Conservation (phyloP, 2,113 vertebrate species). For the Cygnus atratus region DNA sequence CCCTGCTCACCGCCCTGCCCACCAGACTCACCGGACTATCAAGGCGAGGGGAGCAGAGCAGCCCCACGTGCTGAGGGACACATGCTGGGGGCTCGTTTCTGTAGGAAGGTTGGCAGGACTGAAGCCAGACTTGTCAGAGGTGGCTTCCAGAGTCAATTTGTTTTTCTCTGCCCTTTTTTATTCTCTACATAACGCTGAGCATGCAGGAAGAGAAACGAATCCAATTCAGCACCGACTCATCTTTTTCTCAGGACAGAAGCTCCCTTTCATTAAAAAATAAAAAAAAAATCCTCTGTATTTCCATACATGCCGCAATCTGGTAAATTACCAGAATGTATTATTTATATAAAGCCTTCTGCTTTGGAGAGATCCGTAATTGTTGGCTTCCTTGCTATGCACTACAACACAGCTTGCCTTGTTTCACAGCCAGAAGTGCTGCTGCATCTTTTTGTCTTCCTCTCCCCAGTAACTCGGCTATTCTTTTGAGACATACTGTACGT, state of each 20-base stretch:
- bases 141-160: not conserved
- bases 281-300: not conserved
- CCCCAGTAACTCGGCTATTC: not conserved
- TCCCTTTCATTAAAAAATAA: not conserved
- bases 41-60: not conserved
- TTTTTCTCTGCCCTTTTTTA: not conserved
- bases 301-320: not conserved
- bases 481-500: not conserved
- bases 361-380: not conserved
- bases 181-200: not conserved
- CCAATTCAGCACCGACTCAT: not conserved
- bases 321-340: slow-evolving; percentile 9
- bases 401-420: slow-evolving; percentile 32
- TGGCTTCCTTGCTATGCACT: not conserved
- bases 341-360: slow-evolving; percentile 41
- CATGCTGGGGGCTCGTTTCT: not conserved
- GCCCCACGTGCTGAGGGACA: not conserved
- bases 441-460: slow-evolving; percentile 9
- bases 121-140: not conserved
- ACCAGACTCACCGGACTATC: not conserved
- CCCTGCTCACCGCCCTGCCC: not conserved
- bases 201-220: not conserved
- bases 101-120: not conserved
- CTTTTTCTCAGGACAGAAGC: not conserved
- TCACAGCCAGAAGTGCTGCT: slow-evolving; percentile 48